phyloP scores from a whole-genome alignment of 2,888 invertebrate species.

The Megalurothrips usitatus region DNA sequence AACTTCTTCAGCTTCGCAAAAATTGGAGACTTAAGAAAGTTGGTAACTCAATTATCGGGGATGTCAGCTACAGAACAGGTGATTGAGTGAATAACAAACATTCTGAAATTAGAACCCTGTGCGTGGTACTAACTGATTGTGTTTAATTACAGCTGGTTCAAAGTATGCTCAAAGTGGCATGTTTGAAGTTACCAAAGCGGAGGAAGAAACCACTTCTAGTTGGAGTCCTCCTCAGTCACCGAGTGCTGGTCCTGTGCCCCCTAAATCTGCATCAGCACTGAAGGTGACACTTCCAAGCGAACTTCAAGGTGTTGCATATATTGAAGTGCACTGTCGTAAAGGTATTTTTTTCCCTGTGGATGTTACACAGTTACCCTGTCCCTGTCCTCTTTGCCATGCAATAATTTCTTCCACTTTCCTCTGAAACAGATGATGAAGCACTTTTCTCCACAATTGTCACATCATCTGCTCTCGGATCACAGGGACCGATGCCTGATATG shows the following conservation, averaged over 20 bases:
- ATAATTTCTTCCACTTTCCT: constrained; percentile 2
- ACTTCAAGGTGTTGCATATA: constrained; percentile 91
- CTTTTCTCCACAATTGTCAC: constrained; percentile 76
- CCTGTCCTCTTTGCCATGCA: constrained; percentile 9
- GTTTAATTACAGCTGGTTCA: constrained; percentile 65
- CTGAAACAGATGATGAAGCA: constrained; percentile 73
- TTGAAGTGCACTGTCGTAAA: constrained; percentile 92
- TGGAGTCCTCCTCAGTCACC: constrained; percentile 50
- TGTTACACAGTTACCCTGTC: not conserved
- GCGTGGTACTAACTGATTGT: not conserved
- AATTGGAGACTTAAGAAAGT: constrained; percentile 97
- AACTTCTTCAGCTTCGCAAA: constrained; percentile 79
- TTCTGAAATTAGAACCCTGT: no score
- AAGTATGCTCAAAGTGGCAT: constrained; percentile 90
- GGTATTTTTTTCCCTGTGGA: constrained; percentile 48
- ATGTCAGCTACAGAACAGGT: constrained; percentile 87
- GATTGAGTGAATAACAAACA: constrained; percentile 28
- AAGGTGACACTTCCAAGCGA: constrained; percentile 91
- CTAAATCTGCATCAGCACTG: constrained; percentile 67
- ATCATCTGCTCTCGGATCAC: constrained; percentile 55
- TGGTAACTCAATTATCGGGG: constrained; percentile 90
- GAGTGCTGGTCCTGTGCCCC: constrained; percentile 49
- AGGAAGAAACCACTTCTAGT: constrained; percentile 55
- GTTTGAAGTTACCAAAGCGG: constrained; percentile 93
- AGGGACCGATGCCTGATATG: constrained; percentile 66